Conservation (phyloP, 2,888 invertebrate species). For the Lochmaea capreae region DNA sequence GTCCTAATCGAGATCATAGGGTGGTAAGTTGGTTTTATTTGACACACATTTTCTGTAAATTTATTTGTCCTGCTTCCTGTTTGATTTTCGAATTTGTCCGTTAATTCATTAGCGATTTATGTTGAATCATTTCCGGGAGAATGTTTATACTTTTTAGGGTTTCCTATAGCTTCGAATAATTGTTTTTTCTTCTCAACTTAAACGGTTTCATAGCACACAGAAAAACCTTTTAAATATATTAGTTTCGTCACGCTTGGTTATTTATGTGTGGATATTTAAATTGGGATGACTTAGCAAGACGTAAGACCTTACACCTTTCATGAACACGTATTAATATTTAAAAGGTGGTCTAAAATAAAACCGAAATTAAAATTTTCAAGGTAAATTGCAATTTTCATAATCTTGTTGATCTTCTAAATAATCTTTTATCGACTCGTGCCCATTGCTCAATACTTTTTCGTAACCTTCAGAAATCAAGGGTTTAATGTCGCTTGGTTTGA, state of each 20-base stretch:
- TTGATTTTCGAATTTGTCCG: slow-evolving; percentile 53
- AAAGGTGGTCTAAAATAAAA: too few relatives aligned
- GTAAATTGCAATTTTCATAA: too few relatives aligned
- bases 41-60: slow-evolving; percentile 34
- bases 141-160: slow-evolving; percentile 33
- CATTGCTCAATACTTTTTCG: too few relatives aligned
- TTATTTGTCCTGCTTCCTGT: slow-evolving; percentile 47
- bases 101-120: slow-evolving; percentile 54
- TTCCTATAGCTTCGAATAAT: slow-evolving; percentile 19
- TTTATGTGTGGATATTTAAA: background rate
- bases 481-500: too few relatives aligned
- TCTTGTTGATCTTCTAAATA: too few relatives aligned
- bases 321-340: too few relatives aligned
- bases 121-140: slow-evolving; percentile 52
- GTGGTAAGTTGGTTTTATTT: slow-evolving; percentile 23
- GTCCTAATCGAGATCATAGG: background rate
- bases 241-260: background rate
- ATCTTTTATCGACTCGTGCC: too few relatives aligned
- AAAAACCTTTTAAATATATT: background rate
- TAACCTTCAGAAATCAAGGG: too few relatives aligned
- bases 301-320: too few relatives aligned
- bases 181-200: slow-evolving; percentile 24
- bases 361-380: too few relatives aligned
- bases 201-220: slow-evolving; percentile 28
- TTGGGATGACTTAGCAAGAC: background rate